These are phyloP conservation scores for Dinothrombium tinctorium DNA, from an alignment of 1,140 invertebrate genomes.

Conservation along the genomic window DNA sequence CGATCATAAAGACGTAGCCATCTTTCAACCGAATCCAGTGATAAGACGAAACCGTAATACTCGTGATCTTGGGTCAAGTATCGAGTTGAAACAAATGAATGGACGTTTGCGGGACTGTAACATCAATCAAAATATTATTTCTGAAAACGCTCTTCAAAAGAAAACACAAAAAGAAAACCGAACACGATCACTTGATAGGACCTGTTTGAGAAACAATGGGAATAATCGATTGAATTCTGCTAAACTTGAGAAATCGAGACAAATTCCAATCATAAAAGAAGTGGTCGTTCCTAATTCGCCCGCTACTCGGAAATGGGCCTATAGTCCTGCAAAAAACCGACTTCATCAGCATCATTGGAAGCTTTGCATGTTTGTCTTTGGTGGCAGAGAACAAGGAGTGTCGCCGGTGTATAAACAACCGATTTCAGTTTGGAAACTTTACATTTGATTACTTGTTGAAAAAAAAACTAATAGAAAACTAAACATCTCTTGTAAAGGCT, in stretches of 20 bases:
- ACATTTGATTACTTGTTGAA: slow-evolving; percentile 13
- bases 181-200: background rate
- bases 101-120: too few species aligned
- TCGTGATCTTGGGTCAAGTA: background rate
- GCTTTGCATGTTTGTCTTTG: slow-evolving; percentile 17
- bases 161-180: too few species aligned
- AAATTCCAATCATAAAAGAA: slow-evolving; percentile 9
- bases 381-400: slow-evolving; percentile 14
- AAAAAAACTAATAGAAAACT: too few species aligned
- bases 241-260: background rate
- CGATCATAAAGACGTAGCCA: too few species aligned
- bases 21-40: too few species aligned
- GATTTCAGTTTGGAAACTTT: slow-evolving; percentile 18
- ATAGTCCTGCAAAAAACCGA: background rate
- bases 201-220: background rate
- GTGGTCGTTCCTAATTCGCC: slow-evolving; percentile 9
- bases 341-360: slow-evolving; percentile 15
- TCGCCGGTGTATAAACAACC: slow-evolving; percentile 15
- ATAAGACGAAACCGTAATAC: background rate
- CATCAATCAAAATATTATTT: too few species aligned
- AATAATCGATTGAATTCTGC: background rate
- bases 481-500: too few species aligned
- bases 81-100: too few species aligned
- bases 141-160: too few species aligned
- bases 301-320: background rate